A percentile compares a stretch with the other conserved stretches of the same genome.
Evolutionary conservation across 2,113 vertebrate species (phyloP).

Genomic region (Oxygymnocypris stewartii): DNA sequence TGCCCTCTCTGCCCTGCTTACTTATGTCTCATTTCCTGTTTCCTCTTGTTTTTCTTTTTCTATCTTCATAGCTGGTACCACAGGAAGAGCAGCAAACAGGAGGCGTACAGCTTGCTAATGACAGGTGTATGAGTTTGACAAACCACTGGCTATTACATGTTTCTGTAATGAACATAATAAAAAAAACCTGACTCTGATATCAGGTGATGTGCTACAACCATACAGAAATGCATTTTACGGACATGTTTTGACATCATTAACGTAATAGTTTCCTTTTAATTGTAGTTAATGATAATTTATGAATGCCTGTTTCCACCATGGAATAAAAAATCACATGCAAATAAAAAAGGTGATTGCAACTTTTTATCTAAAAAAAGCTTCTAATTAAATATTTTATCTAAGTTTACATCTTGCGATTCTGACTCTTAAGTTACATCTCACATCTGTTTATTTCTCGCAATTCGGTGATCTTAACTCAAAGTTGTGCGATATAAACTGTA

Average conservation of each 20-base stretch:
- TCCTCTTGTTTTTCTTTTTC: not conserved
- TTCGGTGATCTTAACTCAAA: not conserved
- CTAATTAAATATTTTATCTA: too few species aligned
- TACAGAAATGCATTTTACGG: not conserved
- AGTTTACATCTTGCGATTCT: too few species aligned
- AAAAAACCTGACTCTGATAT: not conserved
- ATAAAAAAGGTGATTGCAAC: not conserved
- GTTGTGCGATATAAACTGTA: not conserved
- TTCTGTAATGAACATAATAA: not conserved
- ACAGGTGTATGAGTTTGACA: slow-evolving; percentile 81
- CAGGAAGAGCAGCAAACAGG: slow-evolving; percentile 97
- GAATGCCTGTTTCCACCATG: too few species aligned
- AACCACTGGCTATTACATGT: slow-evolving; percentile 24
- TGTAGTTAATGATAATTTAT: not conserved
- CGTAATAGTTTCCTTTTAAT: not conserved
- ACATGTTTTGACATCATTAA: not conserved
- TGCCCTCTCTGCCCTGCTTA: slow-evolving; percentile 43
- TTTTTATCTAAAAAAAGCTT: too few species aligned
- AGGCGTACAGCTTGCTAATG: slow-evolving; percentile 97
- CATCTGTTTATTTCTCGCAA: too few species aligned
- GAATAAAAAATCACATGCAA: too few species aligned
- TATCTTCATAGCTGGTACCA: slow-evolving; percentile 93
- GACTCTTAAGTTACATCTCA: too few species aligned
- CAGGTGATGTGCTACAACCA: not conserved
- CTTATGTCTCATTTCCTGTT: slow-evolving; percentile 16